Conservation (phyloP, 1,140 invertebrate species). For the Drosophila parvula region DNA sequence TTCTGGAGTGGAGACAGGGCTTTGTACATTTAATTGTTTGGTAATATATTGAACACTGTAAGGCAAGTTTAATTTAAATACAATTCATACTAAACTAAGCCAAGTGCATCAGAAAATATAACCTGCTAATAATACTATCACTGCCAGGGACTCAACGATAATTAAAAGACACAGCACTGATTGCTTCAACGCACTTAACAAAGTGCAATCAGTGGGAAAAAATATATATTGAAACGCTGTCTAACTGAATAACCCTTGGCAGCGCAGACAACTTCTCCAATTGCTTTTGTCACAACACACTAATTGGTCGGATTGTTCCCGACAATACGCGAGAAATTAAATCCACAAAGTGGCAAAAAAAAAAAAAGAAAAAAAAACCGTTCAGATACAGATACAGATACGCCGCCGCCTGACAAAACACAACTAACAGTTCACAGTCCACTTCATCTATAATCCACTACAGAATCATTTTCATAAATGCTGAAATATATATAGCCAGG, state of each 20-base stretch:
- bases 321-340: conserved; percentile 27
- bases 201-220: conserved; percentile 23
- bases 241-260: conserved; percentile 15
- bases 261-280: conserved; percentile 14
- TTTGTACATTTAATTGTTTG: not conserved
- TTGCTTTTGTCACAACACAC: conserved; percentile 38
- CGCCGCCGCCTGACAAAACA: conserved; percentile 18
- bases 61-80: too few species aligned
- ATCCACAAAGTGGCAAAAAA: conserved; percentile 12
- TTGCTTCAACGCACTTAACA: conserved; percentile 1
- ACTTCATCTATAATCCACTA: conserved; percentile 51
- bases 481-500: conserved; percentile 13
- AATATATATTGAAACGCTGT: conserved; percentile 8
- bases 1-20: too few species aligned
- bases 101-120: too few species aligned
- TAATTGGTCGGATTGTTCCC: conserved; percentile 31
- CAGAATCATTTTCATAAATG: conserved; percentile 49
- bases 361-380: not conserved
- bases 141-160: not conserved
- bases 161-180: conserved; percentile 6
- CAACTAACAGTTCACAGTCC: conserved; percentile 29
- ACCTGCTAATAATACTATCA: not conserved
- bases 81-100: too few species aligned
- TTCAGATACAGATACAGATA: conserved; percentile 11
- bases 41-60: not conserved